These are phyloP conservation scores for Nannospalax galili DNA, from an alignment of 2,113 vertebrate genomes.

Conservation along the genomic window DNA sequence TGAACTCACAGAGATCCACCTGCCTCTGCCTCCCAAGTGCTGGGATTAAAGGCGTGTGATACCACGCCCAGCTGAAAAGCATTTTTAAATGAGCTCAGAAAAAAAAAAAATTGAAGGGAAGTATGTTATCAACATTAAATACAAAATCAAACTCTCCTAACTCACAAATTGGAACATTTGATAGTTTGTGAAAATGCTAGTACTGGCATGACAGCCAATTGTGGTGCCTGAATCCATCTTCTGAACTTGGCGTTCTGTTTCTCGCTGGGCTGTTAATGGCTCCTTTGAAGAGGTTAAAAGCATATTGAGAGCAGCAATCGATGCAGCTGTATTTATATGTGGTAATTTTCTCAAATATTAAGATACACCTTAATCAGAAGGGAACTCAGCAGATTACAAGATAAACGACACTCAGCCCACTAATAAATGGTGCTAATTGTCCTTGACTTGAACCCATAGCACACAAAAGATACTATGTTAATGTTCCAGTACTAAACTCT, in stretches of 20 bases:
- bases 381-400: conserved; percentile 56
- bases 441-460: conserved; percentile 53
- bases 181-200: not conserved
- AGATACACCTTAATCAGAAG: conserved; percentile 65
- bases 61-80: conserved; percentile 24
- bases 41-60: too few species aligned
- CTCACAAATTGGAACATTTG: not conserved
- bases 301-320: conserved; percentile 77
- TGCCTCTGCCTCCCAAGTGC: too few species aligned
- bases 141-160: conserved; percentile 15
- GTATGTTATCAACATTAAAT: not conserved
- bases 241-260: conserved; percentile 42
- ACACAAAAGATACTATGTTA: not conserved
- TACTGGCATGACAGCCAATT: not conserved
- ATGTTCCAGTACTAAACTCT: conserved; percentile 24
- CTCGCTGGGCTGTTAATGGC: conserved; percentile 79
- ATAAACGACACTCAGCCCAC: conserved; percentile 47
- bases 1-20: too few species aligned
- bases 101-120: not conserved
- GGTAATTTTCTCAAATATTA: conserved; percentile 76
- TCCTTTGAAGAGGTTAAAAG: conserved; percentile 83
- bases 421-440: conserved; percentile 36
- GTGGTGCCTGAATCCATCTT: not conserved
- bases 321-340: conserved; percentile 71
- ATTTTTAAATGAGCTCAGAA: conserved; percentile 49